Conservation (phyloP, 2,797 vertebrate species). For the Buphagus erythrorhynchus region DNA sequence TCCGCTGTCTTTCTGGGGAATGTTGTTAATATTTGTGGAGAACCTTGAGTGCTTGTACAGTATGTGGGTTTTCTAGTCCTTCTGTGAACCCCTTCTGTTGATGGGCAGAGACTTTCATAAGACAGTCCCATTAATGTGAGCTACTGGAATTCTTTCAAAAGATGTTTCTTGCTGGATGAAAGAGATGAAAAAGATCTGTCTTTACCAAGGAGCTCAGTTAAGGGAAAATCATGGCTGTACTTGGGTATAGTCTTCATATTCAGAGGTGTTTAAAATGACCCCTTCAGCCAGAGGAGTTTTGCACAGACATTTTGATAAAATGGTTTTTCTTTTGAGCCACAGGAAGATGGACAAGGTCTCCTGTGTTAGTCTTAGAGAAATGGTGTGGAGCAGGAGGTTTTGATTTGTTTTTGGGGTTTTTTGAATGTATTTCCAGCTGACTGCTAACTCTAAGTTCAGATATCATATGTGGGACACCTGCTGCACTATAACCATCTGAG, state of each 20-base stretch:
- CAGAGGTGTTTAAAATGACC: background rate
- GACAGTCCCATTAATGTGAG: background rate
- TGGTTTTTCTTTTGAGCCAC: background rate
- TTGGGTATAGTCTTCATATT: background rate
- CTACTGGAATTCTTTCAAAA: background rate
- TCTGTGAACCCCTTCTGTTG: background rate
- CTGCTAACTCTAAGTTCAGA: background rate
- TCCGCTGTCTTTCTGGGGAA: background rate
- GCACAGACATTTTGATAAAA: background rate
- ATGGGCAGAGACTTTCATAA: background rate
- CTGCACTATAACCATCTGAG: background rate
- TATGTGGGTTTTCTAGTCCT: background rate
- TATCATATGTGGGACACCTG: background rate
- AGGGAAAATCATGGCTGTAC: rapidly evolving
- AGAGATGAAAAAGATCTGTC: background rate
- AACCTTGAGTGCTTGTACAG: background rate
- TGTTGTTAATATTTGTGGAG: background rate
- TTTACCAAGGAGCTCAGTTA: background rate
- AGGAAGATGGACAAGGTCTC: background rate
- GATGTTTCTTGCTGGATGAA: background rate
- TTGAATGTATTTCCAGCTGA: background rate
- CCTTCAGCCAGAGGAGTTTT: background rate
- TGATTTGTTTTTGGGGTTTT: background rate
- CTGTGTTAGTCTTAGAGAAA: background rate
- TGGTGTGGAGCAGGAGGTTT: background rate